These are phyloP conservation scores for Akabosia matsudoensis DNA, from an alignment of 1,140 invertebrate genomes.

Conservation along the genomic window DNA sequence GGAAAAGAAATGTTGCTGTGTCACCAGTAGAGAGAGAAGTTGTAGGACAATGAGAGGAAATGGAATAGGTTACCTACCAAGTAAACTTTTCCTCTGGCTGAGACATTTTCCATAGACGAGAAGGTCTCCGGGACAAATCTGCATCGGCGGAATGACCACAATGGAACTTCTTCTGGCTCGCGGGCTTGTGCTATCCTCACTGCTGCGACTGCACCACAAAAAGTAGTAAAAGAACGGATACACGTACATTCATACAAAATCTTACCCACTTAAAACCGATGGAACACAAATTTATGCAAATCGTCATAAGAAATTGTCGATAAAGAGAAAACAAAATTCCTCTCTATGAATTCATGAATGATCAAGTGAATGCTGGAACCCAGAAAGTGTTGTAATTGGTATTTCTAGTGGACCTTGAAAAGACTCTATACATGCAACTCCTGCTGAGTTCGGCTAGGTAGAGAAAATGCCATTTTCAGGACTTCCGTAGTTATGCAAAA, in stretches of 20 bases:
- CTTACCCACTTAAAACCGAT: too few species aligned
- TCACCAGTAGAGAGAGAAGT: background rate
- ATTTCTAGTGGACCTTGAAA: too few species aligned
- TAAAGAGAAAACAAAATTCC: too few species aligned
- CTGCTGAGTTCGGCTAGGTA: too few species aligned
- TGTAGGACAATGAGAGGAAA: background rate
- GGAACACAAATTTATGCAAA: background rate
- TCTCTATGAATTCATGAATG: too few species aligned
- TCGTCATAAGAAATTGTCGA: too few species aligned
- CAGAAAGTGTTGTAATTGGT: too few species aligned
- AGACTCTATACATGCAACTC: too few species aligned
- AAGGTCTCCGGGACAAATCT: conserved; percentile 58
- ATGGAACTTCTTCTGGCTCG: conserved; percentile 55
- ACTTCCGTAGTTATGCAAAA: too few species aligned
- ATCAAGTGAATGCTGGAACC: too few species aligned
- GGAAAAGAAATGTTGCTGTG: background rate
- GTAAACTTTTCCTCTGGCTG: conserved; percentile 54
- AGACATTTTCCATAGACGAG: conserved; percentile 58
- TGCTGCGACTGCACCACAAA: conserved; percentile 26
- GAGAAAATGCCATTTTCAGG: too few species aligned
- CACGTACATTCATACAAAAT: too few species aligned
- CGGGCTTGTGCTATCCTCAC: conserved; percentile 46
- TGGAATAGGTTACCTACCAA: conserved; percentile 49
- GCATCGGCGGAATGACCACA: conserved; percentile 59
- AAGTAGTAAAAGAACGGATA: background rate